phyloP scores from a whole-genome alignment of 2,797 vertebrate species.

The Esox lucius region DNA sequence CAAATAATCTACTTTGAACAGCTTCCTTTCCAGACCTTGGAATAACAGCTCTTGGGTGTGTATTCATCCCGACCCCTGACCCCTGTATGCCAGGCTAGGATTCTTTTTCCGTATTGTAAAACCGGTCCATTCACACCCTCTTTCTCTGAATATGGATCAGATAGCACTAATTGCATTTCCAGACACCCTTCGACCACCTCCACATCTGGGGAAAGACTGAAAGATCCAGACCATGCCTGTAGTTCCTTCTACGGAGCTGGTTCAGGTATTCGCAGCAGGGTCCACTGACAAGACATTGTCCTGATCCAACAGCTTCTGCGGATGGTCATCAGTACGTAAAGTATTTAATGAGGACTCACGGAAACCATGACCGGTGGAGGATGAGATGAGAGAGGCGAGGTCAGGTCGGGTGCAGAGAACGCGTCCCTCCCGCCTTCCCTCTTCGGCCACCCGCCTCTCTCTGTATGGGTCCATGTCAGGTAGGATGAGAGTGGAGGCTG shows the following conservation, averaged over 20 bases:
- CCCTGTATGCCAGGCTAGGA: too few relatives aligned
- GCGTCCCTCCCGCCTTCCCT: background rate
- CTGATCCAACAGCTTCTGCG: too few relatives aligned
- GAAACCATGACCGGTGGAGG: background rate
- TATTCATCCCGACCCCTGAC: too few relatives aligned
- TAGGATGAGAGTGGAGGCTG: slow-evolving; percentile 60
- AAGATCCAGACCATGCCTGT: background rate
- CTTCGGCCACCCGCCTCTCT: background rate
- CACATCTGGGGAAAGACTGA: background rate
- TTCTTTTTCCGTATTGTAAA: too few relatives aligned
- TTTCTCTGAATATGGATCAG: background rate
- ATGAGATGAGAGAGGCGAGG: background rate
- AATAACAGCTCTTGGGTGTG: too few relatives aligned
- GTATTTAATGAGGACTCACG: too few relatives aligned
- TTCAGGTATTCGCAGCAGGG: background rate
- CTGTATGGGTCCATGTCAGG: slow-evolving; percentile 1
- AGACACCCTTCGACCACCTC: background rate
- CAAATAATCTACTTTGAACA: too few relatives aligned
- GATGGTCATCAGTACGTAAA: too few relatives aligned
- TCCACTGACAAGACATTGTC: too few relatives aligned
- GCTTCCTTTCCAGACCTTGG: too few relatives aligned
- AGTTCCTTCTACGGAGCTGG: background rate
- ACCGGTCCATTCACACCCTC: background rate
- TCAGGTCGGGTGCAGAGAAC: background rate
- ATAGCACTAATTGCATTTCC: background rate